Evolutionary conservation across 2,113 vertebrate genomes (phyloP).

Genomic region (Echinops telfairi): DNA sequence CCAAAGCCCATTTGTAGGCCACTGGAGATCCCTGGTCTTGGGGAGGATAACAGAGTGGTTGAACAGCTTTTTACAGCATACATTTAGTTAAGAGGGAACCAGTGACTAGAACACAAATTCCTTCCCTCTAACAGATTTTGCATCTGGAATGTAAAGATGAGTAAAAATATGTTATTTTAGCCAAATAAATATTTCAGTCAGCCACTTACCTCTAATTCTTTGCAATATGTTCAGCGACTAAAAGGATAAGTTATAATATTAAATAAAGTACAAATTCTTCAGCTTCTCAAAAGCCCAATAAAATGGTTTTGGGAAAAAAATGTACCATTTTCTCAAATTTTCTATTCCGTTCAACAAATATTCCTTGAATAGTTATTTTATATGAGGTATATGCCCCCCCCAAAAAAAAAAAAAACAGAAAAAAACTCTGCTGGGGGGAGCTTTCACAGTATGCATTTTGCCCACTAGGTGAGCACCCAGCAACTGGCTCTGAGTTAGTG

Average conservation of each 20-base stretch:
- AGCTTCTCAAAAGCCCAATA: too few relatives aligned
- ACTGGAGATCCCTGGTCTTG: too few relatives aligned
- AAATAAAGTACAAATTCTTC: neutral
- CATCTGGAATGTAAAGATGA: conserved; percentile 53
- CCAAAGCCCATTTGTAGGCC: too few relatives aligned
- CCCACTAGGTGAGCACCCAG: too few relatives aligned
- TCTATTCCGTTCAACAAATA: conserved; percentile 18
- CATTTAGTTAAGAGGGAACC: conserved; percentile 61
- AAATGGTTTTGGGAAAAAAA: neutral
- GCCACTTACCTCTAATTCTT: neutral
- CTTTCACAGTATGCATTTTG: too few relatives aligned
- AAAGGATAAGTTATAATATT: conserved; percentile 1
- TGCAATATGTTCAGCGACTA: conserved; percentile 40
- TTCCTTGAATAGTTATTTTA: neutral
- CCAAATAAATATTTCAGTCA: conserved; percentile 58
- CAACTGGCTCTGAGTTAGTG: too few relatives aligned
- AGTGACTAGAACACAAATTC: neutral
- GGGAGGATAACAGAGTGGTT: conserved; percentile 46
- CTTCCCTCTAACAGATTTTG: conserved; percentile 48
- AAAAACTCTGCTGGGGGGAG: too few relatives aligned
- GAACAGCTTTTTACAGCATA: neutral
- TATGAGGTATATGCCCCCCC: too few relatives aligned
- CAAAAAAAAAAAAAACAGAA: too few relatives aligned
- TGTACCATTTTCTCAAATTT: conserved; percentile 1
- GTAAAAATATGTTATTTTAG: conserved; percentile 54